phyloP scores from a whole-genome alignment of 1,140 invertebrate genomes.

The Xylocopa sonorina region DNA sequence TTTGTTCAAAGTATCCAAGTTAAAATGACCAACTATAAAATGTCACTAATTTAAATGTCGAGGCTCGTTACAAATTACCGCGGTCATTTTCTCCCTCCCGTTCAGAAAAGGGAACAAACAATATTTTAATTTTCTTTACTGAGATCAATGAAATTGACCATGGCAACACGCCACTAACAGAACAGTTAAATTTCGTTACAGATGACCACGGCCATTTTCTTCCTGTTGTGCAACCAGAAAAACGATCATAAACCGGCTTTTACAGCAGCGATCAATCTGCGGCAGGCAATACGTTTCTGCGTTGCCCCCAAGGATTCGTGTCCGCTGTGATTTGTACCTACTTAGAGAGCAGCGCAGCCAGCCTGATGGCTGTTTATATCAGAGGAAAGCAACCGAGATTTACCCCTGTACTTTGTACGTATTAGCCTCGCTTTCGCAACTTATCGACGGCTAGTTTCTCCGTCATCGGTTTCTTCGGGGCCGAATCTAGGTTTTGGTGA shows the following conservation, averaged over 20 bases:
- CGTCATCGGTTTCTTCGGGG: slow-evolving; percentile 60
- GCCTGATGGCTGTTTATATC: slow-evolving; percentile 23
- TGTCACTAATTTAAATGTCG: neutral
- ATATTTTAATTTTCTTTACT: no score
- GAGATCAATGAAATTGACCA: no score
- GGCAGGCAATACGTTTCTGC: neutral
- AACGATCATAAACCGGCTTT: slow-evolving; percentile 31
- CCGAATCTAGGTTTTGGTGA: slow-evolving; percentile 60
- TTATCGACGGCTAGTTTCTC: slow-evolving; percentile 68
- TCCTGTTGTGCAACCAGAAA: slow-evolving; percentile 49
- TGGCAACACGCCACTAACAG: no score
- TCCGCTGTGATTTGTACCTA: no score
- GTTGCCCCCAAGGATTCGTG: neutral
- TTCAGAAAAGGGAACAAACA: no score
- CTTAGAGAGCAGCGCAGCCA: slow-evolving; percentile 7
- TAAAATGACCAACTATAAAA: no score
- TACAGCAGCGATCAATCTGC: slow-evolving; percentile 9
- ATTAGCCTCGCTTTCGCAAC: slow-evolving; percentile 78
- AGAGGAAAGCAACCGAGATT: slow-evolving; percentile 59
- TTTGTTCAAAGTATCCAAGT: no score
- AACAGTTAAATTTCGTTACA: slow-evolving; percentile 38
- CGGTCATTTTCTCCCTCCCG: slow-evolving; percentile 40
- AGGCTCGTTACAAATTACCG: slow-evolving; percentile 24
- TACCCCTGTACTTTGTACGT: slow-evolving; percentile 50
- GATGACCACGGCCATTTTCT: slow-evolving; percentile 12